Base-by-base conservation (phyloP, 1,140 invertebrate genomes). In the Cydia splendana region DNA sequence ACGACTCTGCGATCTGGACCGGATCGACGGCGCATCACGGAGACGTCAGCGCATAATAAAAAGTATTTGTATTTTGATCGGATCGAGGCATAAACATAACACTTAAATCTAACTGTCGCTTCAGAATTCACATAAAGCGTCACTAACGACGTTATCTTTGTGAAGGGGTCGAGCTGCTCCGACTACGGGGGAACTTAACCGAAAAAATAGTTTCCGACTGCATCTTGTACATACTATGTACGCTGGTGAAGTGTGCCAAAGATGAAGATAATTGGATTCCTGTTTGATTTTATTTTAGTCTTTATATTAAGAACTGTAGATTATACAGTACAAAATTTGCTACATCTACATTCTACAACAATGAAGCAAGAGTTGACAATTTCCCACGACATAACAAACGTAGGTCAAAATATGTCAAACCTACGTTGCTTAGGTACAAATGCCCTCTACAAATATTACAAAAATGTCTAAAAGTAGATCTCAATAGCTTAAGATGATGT, bases 121-220 rank as follows among this genome's bases (percentile, higher is more conserved):
- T 85, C 80, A 85, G 80, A 81, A 79, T 82, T 51, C 85, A 83
- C 83, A 80, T 87, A 91, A 85, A 84, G 78, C 73, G 80, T 77
- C 69, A 78, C 85, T 87, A 88, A 88, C 82, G 85, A 87, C 85
- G 85, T 88, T 91, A 90, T 90, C 89, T 86, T 84, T 84, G 85
- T 81, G 75, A 76, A 75, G 83, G 84, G 83, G 85, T 84, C 83
- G 86, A 87, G 87, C 84, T 81, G 87, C 84, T 81, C 82, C 80
- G 82, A 76, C 81, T 80, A 75, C 71, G 76, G 85, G 85, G 87
- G 88, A 88, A 90, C 90, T 48, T 90, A 89, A 88, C 88, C 90
- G 88, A 87, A 92, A 92, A 91, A 92, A 90, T 86, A 83, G 84
- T 90, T 91, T 89, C 88, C 90, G 89, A 84, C 82, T 78, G 75